Conservation (phyloP, 1,140 invertebrate species). For the Manduca sexta region DNA sequence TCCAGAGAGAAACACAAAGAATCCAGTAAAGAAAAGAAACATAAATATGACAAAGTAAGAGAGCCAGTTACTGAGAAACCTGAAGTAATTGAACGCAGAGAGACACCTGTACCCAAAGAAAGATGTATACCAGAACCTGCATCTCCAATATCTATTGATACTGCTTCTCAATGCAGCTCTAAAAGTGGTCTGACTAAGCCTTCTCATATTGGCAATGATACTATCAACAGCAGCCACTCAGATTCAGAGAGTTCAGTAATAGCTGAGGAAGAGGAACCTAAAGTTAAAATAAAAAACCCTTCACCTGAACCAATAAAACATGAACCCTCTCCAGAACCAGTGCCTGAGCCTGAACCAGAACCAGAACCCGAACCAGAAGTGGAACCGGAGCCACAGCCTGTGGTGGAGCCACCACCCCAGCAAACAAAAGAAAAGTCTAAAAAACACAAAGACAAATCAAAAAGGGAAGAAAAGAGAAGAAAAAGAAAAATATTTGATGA, state of each 20-base stretch:
- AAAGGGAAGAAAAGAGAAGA: constrained; percentile 75
- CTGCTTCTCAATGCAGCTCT: constrained; percentile 70
- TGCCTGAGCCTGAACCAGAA: constrained; percentile 53
- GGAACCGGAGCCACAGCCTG: constrained; percentile 40
- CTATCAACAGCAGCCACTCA: constrained; percentile 59
- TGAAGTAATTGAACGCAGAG: constrained; percentile 54
- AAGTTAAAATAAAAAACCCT: constrained; percentile 53
- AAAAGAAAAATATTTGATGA: constrained; percentile 73
- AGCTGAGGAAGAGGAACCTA: constrained; percentile 53
- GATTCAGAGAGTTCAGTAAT: constrained; percentile 61
- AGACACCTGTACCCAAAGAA: constrained; percentile 58
- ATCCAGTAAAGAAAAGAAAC: constrained; percentile 74
- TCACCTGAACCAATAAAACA: constrained; percentile 56
- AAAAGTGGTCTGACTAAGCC: constrained; percentile 58
- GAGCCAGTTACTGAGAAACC: constrained; percentile 62
- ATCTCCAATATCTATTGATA: constrained; percentile 69
- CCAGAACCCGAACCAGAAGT: constrained; percentile 41
- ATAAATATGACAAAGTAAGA: constrained; percentile 74
- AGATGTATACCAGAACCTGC: constrained; percentile 48
- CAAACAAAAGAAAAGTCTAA: constrained; percentile 70
- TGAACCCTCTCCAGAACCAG: constrained; percentile 48
- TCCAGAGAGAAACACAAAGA: constrained; percentile 74
- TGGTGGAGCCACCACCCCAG: constrained; percentile 38
- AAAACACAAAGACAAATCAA: constrained; percentile 76
- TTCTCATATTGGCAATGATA: constrained; percentile 42